These are phyloP conservation scores for Ephestia elutella DNA, from an alignment of 1,140 invertebrate species.

Conservation along the genomic window DNA sequence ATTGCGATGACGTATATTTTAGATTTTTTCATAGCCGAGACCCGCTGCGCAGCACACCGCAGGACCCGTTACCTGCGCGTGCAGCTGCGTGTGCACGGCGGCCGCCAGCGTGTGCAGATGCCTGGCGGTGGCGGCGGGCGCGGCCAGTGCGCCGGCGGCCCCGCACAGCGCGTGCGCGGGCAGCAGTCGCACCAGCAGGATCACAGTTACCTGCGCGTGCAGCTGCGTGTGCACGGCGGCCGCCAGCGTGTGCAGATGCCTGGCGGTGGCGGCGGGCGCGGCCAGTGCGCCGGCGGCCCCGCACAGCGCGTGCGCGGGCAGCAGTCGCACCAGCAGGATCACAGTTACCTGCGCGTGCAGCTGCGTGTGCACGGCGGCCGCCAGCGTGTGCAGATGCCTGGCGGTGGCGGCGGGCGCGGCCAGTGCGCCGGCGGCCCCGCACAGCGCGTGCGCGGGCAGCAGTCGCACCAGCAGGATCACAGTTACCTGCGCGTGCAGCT, in stretches of 20 bases:
- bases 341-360: conserved; percentile 46
- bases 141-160: conserved; percentile 73
- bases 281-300: conserved; percentile 73
- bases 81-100: conserved; percentile 75
- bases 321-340: too few species aligned
- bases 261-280: conserved; percentile 67
- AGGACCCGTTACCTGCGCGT: background rate
- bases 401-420: conserved; percentile 71
- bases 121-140: conserved; percentile 65
- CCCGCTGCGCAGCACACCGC: too few species aligned
- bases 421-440: conserved; percentile 69
- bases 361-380: conserved; percentile 75
- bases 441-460: conserved; percentile 58
- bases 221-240: conserved; percentile 76
- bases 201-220: conserved; percentile 15
- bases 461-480: too few species aligned
- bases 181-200: too few species aligned
- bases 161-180: conserved; percentile 62
- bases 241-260: conserved; percentile 72
- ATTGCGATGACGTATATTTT: too few species aligned
- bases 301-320: conserved; percentile 60
- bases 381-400: conserved; percentile 70
- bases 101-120: conserved; percentile 72
- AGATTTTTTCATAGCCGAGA: too few species aligned
- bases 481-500: conserved; percentile 57